phyloP scores from a whole-genome alignment of 2,797 vertebrate species.

The Astyanax mexicanus region DNA sequence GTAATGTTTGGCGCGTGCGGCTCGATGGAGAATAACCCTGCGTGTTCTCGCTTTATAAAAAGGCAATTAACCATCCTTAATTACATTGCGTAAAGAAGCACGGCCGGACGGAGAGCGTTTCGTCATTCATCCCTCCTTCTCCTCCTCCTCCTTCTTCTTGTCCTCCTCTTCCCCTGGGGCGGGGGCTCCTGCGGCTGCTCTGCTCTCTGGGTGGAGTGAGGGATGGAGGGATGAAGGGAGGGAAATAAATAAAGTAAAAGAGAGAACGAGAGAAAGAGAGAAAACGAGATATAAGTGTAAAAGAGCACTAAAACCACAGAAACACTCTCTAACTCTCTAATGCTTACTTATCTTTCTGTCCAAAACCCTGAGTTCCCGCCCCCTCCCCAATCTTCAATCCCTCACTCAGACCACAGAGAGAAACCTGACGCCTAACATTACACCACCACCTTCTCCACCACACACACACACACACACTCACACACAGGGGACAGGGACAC shows the following conservation, averaged over 20 bases:
- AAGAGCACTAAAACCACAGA: constrained; percentile 71
- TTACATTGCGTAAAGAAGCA: constrained; percentile 66
- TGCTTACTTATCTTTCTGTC: constrained; percentile 69
- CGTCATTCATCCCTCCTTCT: too few relatives aligned
- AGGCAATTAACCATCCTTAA: constrained; percentile 76
- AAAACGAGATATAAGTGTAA: constrained; percentile 70
- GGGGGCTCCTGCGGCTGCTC: constrained; percentile 8
- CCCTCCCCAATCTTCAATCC: too few relatives aligned
- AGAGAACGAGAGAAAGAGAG: constrained; percentile 49
- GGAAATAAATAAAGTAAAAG: constrained; percentile 63
- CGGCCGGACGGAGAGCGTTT: constrained; percentile 1
- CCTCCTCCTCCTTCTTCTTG: too few relatives aligned
- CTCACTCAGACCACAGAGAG: constrained; percentile 73
- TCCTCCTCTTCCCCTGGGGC: constrained; percentile 32
- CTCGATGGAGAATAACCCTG: constrained; percentile 66
- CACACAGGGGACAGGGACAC: constrained; percentile 26
- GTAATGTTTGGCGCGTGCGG: background rate
- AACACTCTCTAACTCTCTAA: constrained; percentile 67
- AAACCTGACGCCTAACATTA: constrained; percentile 81
- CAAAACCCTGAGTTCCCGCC: constrained; percentile 57
- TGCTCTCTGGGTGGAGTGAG: background rate
- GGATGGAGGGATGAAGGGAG: constrained; percentile 38
- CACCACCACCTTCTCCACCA: constrained; percentile 34
- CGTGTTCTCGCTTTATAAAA: constrained; percentile 71
- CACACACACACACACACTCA: background rate